These are phyloP conservation scores for Phylloscopus collybita DNA, from an alignment of 2,797 vertebrate species.

Conservation along the genomic window DNA sequence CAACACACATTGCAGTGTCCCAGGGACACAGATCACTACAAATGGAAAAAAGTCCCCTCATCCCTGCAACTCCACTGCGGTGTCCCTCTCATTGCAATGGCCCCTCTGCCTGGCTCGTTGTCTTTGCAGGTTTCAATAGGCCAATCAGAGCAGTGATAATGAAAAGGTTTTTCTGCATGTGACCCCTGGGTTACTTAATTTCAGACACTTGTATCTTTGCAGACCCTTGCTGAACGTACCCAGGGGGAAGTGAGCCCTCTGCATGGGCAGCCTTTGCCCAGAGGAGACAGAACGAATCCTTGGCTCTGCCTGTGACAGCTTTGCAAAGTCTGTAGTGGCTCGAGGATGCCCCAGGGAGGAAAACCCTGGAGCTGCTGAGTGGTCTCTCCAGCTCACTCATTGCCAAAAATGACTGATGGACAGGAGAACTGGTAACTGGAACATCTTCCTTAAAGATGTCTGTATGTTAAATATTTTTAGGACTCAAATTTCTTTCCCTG, in stretches of 20 bases:
- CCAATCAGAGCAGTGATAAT: background rate
- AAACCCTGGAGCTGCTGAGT: background rate
- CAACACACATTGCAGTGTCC: accelerated
- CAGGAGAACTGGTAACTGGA: background rate
- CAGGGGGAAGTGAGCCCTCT: background rate
- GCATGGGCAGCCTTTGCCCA: background rate
- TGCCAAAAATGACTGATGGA: background rate
- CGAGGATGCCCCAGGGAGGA: background rate
- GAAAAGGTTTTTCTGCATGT: background rate
- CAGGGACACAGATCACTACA: background rate
- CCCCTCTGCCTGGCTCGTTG: background rate
- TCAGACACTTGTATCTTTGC: background rate
- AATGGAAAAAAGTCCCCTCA: background rate
- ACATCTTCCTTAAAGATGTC: background rate
- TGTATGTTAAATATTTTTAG: background rate
- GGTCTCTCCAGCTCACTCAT: background rate
- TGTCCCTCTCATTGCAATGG: background rate
- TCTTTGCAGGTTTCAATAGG: background rate
- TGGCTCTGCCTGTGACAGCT: background rate
- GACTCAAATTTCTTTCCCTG: background rate
- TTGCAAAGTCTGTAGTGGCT: background rate
- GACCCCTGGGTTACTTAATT: background rate
- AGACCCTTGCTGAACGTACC: background rate
- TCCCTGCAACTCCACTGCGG: background rate
- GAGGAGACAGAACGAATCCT: accelerated